phyloP scores from a whole-genome alignment of 2,888 invertebrate genomes.

The Pseudococcus longispinus region DNA sequence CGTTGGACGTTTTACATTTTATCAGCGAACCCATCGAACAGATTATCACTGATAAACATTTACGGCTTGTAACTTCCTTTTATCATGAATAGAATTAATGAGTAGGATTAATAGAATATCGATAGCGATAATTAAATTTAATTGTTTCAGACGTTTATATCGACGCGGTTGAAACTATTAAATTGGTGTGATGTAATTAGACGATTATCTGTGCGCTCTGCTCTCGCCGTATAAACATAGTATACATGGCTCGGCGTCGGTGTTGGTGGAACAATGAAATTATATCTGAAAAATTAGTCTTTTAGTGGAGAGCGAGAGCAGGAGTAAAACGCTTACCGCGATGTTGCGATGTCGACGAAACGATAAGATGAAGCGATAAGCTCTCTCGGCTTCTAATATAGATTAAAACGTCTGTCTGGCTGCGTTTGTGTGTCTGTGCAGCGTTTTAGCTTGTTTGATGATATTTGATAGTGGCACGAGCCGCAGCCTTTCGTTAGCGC shows the following conservation, averaged over 20 bases:
- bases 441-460: conserved; percentile 1
- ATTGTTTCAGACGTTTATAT: conserved; percentile 33
- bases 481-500: background rate
- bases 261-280: background rate
- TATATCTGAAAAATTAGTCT: conserved; percentile 22
- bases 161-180: conserved; percentile 8
- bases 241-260: background rate
- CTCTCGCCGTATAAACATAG: background rate
- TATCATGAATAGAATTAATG: conserved; percentile 26
- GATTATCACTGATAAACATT: conserved; percentile 34
- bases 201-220: background rate
- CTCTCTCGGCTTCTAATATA: background rate
- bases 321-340: background rate
- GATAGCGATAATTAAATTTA: conserved; percentile 31
- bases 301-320: background rate
- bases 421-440: background rate
- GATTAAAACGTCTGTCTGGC: conserved; percentile 19
- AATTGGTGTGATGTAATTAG: conserved; percentile 25
- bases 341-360: background rate
- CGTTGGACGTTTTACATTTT: background rate
- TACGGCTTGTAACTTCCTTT: conserved; percentile 13
- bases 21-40: conserved; percentile 14
- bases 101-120: conserved; percentile 27
- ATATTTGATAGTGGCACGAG: conserved; percentile 21
- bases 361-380: conserved; percentile 23